Evolutionary conservation across 1,140 invertebrate genomes (phyloP).

Genomic region (Chlorops oryzae): DNA sequence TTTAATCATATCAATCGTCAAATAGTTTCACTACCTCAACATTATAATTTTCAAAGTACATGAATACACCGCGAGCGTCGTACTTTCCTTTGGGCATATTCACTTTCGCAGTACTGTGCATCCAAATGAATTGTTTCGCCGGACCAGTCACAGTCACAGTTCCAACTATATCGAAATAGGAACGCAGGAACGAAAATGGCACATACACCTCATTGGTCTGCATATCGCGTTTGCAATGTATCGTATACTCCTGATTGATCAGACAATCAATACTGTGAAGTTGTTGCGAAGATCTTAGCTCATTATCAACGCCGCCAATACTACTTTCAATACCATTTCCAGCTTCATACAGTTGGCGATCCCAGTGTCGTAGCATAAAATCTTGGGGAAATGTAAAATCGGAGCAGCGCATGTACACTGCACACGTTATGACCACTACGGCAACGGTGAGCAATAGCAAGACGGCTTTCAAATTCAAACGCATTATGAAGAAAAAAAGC

Average conservation of each 20-base stretch:
- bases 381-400: constrained; percentile 43
- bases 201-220: constrained; percentile 80
- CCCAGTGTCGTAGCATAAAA: constrained; percentile 28
- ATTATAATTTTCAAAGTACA: constrained; percentile 97
- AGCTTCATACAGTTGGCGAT: constrained; percentile 10
- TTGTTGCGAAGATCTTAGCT: constrained; percentile 5
- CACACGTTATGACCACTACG: constrained; percentile 50
- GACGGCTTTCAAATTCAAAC: constrained; percentile 54
- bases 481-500: constrained; percentile 51
- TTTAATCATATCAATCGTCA: background rate
- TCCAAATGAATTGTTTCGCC: constrained; percentile 81
- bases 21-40: constrained; percentile 64
- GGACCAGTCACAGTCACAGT: constrained; percentile 33
- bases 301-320: background rate
- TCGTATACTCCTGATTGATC: constrained; percentile 83
- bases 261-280: constrained; percentile 77
- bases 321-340: constrained; percentile 5
- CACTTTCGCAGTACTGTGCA: constrained; percentile 89
- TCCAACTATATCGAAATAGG: constrained; percentile 83
- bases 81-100: constrained; percentile 84
- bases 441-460: constrained; percentile 49
- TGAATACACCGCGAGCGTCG: constrained; percentile 80
- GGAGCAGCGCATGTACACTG: constrained; percentile 54
- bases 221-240: constrained; percentile 77
- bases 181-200: constrained; percentile 87